phyloP scores from a whole-genome alignment of 1,140 invertebrate genomes.

The Cylas formicarius region DNA sequence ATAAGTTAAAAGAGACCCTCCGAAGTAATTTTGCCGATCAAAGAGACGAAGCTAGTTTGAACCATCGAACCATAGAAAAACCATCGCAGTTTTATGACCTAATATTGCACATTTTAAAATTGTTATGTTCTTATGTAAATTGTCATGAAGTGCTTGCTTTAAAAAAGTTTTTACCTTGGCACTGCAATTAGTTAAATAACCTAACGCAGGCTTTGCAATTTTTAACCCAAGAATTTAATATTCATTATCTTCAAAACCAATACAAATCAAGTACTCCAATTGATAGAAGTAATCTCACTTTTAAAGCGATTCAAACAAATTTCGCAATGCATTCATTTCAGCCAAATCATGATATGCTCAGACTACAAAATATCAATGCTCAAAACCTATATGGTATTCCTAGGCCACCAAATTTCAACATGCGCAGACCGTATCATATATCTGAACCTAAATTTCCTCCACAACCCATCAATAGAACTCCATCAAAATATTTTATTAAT shows the following conservation, averaged over 20 bases:
- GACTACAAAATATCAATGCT: too few relatives aligned
- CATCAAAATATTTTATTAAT: slow-evolving; percentile 2
- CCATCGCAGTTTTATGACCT: slow-evolving; percentile 9
- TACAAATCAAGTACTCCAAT: not conserved
- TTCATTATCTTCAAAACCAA: slow-evolving; percentile 13
- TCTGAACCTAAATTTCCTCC: slow-evolving; percentile 2
- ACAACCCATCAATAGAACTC: not conserved
- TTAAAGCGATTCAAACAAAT: too few relatives aligned
- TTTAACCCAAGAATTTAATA: slow-evolving; percentile 12
- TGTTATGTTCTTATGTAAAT: slow-evolving; percentile 13
- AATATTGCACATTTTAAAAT: slow-evolving; percentile 16
- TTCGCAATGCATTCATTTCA: too few relatives aligned
- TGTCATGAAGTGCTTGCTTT: slow-evolving; percentile 9
- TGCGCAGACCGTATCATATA: not conserved
- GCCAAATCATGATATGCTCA: too few relatives aligned
- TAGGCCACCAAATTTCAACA: not conserved
- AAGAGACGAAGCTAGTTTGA: slow-evolving; percentile 8
- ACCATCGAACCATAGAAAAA: slow-evolving; percentile 12
- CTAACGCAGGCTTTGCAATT: slow-evolving; percentile 10
- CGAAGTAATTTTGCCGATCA: slow-evolving; percentile 19
- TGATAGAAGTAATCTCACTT: not conserved
- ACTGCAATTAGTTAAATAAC: slow-evolving; percentile 15
- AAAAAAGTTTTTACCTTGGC: slow-evolving; percentile 19
- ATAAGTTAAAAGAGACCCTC: slow-evolving; percentile 5
- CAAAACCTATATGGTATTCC: too few relatives aligned